Conservation (phyloP, 2,797 vertebrate genomes). For the Siniperca undulata region DNA sequence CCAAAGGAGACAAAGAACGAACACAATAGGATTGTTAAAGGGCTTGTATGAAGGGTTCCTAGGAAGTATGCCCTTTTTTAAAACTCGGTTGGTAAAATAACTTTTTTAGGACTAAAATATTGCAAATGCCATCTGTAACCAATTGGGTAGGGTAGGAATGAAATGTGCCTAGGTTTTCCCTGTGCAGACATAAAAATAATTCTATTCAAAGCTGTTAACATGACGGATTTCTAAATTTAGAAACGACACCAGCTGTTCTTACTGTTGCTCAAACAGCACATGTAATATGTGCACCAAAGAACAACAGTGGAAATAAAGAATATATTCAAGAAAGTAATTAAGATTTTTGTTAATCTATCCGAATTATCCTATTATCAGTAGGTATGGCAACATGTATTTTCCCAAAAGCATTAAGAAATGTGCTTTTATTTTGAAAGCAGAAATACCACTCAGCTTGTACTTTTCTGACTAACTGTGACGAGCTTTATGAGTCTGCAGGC, state of each 20-base stretch:
- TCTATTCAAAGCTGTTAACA: too few species aligned
- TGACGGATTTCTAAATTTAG: neutral
- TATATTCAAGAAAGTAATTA: neutral
- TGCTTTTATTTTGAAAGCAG: constrained; percentile 39
- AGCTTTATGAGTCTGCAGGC: constrained; percentile 1
- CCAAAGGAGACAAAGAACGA: too few species aligned
- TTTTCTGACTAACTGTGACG: neutral
- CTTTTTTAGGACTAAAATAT: too few species aligned
- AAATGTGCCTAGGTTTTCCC: too few species aligned
- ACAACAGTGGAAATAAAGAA: neutral
- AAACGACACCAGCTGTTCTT: neutral
- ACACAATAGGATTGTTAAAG: too few species aligned
- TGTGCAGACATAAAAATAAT: too few species aligned
- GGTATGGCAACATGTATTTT: neutral
- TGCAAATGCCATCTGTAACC: too few species aligned
- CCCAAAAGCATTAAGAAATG: neutral
- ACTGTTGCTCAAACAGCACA: neutral
- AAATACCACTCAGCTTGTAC: neutral
- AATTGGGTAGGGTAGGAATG: too few species aligned
- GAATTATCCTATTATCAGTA: neutral
- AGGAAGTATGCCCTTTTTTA: too few species aligned
- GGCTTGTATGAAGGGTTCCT: too few species aligned
- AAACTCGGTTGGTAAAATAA: too few species aligned
- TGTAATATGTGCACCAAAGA: neutral
- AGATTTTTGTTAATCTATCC: neutral